Evolutionary conservation across 1,140 invertebrate species (phyloP), one percentile per base, ranked within the genome.

Genomic region (Harpegnathos saltator): DNA sequence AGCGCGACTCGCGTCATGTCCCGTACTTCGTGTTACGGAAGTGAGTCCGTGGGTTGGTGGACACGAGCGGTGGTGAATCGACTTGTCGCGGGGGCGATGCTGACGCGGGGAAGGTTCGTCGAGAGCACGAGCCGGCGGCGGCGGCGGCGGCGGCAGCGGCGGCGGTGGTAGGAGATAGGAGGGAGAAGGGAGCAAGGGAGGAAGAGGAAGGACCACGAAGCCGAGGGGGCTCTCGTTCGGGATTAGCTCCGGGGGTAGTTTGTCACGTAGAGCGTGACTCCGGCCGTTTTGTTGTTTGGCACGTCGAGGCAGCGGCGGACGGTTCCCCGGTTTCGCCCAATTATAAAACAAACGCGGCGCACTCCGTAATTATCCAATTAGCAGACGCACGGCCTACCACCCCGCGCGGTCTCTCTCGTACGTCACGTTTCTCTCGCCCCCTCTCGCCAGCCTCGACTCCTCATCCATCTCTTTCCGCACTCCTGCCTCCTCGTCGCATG

Each of bases 341-440:
- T 94, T 94, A 94, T 94, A 94, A 94, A 93, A 94, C 93, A 94
- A 94, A 93, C 91, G 88, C 92, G 85, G 85, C 91, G 90, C 89
- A 92, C 91, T 93, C 90, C 90, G 90, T 94, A 94, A 94, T 94
- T 94, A 94, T 94, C 93, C 94, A 94, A 94, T 94, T 94, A 94
- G 93, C 88, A 90, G 89, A 92, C 92, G 91, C 91, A 85, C 92
- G 87, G 59, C 87, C 82, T 52, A 54, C 61, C 29, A 54, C 61
- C 29, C 71, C 22, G 17, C 63, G 26, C 17, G 52, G 44, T 73
- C 74, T 62, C 74, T 62, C 44, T 69, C 77, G 52, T 44, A 44
- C 38, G 33, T 22, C 12, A 24, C 61, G 19, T n/a, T 44, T 52
- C 74, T 26, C 73, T 17, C 14, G n/a, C 52, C 48, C 61, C 66